A percentile compares a stretch with the other conserved stretches of the same genome.
Conservation (phyloP, 2,797 vertebrate species). For the Anguilla megastoma region DNA sequence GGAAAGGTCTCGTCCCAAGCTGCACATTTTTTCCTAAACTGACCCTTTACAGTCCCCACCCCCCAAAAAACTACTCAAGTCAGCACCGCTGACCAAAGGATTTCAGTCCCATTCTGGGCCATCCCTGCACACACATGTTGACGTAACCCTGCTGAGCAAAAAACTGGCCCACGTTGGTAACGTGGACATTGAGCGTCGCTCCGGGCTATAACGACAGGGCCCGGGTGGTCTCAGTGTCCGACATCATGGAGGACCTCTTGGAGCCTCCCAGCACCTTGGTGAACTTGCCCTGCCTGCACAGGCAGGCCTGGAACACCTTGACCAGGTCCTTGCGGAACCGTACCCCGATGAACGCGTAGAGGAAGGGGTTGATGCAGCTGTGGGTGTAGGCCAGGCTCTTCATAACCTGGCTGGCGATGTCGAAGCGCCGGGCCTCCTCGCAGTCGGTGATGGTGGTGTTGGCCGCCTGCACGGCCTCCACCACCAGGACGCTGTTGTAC, state of each 20-base stretch:
- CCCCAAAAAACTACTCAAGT: not conserved
- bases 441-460: conserved; percentile 62
- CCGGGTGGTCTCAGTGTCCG: conserved; percentile 71
- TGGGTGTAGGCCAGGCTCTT: conserved; percentile 82
- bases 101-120: not conserved
- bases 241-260: conserved; percentile 63
- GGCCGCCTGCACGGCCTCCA: conserved; percentile 69
- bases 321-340: conserved; percentile 76
- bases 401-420: conserved; percentile 71
- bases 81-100: not conserved
- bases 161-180: not conserved
- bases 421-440: conserved; percentile 47
- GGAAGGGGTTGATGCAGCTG: conserved; percentile 86
- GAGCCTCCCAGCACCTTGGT: conserved; percentile 50
- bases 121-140: not conserved
- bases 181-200: not conserved
- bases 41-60: not conserved
- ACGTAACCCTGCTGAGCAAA: not conserved
- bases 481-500: conserved; percentile 74
- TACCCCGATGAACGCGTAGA: conserved; percentile 83
- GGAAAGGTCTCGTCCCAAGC: not conserved
- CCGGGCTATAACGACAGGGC: conserved; percentile 66
- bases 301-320: conserved; percentile 57
- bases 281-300: conserved; percentile 48
- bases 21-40: not conserved